Evolutionary conservation across 2,888 invertebrate species (phyloP), one percentile per base, ranked within the genome.

Genomic region (Eilema depressum): DNA sequence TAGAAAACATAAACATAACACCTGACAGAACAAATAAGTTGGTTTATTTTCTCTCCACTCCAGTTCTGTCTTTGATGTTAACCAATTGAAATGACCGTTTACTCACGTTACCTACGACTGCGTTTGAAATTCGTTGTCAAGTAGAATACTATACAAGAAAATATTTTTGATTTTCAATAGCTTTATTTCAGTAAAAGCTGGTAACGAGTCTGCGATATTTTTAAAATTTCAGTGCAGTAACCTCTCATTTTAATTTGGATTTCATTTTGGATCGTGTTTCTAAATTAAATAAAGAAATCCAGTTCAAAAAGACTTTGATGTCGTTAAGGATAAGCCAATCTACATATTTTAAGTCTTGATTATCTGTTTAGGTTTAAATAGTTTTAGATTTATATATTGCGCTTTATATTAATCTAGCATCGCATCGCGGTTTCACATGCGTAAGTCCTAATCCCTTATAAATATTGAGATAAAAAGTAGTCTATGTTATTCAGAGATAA

Each of bases 111-210:
- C n/a, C n/a, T n/a, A n/a, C 33, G 8, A 33, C 33, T 3, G 33
- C 33, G 33, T 37, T 37, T 37, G 12, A 37, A 37, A 37, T 12
- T 37, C 1, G 12, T 37, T 37, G 33, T 37, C 33, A 37, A 37
- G 12, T 37, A 37, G 33, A 37, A 37, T 37, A 4, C 14, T 17
- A 17, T 17, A 68, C 71, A 63, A 57, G n/a, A 60, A 64, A 71
- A 68, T 23, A 17, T 23, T 67, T 3, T 67, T 3, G 25, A 7
- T 63, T 14, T 23, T 25, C 20, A 63, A 63, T 63, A 37, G 10
- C 23, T 23, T 37, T 41, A 63, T 63, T 63, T 37, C 14, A 63
- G 20, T 20, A 14, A 37, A 10, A 12, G 33, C 33, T 37, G 26
- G 17, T 17, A 25, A 20, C 1, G 20, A n/a, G 20, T 20, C 20